Percentiles rank a stretch among this genome's conserved stretches.
phyloP scores from a whole-genome alignment of 2,888 invertebrate genomes.

The Dinocampus coccinellae region DNA sequence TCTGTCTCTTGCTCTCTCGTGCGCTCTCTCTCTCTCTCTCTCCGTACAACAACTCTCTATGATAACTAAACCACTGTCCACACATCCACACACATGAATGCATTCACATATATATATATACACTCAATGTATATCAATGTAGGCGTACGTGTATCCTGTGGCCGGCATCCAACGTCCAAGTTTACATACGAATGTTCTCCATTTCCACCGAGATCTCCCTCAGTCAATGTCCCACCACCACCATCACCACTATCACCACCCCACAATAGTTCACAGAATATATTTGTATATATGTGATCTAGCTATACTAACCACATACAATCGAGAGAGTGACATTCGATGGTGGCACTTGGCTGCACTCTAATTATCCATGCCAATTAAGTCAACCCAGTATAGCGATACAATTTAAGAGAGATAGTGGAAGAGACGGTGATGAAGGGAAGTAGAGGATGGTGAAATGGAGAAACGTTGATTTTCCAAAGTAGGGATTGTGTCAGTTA shows the following conservation, averaged over 20 bases:
- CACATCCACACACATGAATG: no score
- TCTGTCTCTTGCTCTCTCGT: slow-evolving; percentile 7
- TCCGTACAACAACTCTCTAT: no score
- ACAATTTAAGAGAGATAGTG: neutral
- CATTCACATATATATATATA: no score
- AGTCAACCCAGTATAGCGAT: slow-evolving; percentile 37
- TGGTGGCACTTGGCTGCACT: slow-evolving; percentile 51
- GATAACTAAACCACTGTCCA: no score
- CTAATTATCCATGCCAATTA: slow-evolving; percentile 60
- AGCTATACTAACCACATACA: slow-evolving; percentile 25
- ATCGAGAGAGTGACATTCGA: slow-evolving; percentile 55
- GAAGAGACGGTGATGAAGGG: slow-evolving; percentile 36
- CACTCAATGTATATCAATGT: slow-evolving; percentile 34
- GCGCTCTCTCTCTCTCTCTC: no score
- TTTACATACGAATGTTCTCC: slow-evolving; percentile 64
- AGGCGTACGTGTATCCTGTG: slow-evolving; percentile 31
- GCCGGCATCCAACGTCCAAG: slow-evolving; percentile 48
- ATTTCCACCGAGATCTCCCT: slow-evolving; percentile 29
- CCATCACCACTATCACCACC: no score
- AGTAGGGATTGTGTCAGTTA: slow-evolving; percentile 29
- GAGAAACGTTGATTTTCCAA: slow-evolving; percentile 21
- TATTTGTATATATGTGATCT: neutral
- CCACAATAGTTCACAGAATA: neutral
- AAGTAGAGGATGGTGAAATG: slow-evolving; percentile 35
- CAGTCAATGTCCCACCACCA: slow-evolving; percentile 20